Conservation (phyloP, 2,888 invertebrate genomes). For the Melinaea marsaeus region DNA sequence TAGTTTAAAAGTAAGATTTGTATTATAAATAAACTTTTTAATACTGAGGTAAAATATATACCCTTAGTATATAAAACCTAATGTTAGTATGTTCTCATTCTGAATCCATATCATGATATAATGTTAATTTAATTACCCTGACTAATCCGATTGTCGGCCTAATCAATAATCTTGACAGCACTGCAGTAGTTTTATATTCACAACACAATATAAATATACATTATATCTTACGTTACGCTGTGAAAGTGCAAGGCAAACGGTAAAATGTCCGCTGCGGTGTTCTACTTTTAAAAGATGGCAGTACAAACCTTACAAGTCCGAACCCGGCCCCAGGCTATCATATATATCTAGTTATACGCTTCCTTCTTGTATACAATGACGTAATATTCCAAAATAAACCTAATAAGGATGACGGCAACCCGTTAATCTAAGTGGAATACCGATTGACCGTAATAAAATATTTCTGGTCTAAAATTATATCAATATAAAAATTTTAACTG, state of each 20-base stretch:
- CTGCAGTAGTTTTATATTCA: conserved; percentile 40
- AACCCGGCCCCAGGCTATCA: conserved; percentile 32
- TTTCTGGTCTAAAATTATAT: background rate
- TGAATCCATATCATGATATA: background rate
- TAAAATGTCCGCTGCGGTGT: conserved; percentile 30
- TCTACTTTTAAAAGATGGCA: conserved; percentile 43
- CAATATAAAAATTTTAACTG: conserved; percentile 7
- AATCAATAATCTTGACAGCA: conserved; percentile 40
- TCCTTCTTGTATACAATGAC: conserved; percentile 60
- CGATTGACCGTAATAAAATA: background rate
- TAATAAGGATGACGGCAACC: conserved; percentile 58
- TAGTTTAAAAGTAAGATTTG: too few relatives aligned
- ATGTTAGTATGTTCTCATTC: background rate
- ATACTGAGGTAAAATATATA: too few relatives aligned
- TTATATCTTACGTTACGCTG: conserved; percentile 26
- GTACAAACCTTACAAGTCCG: conserved; percentile 42
- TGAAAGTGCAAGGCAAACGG: conserved; percentile 38
- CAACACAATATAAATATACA: conserved; percentile 31
- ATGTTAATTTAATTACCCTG: conserved; percentile 9
- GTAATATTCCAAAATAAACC: conserved; percentile 77
- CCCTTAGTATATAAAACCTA: too few relatives aligned
- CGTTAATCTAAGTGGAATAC: conserved; percentile 6
- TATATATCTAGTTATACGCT: conserved; percentile 30
- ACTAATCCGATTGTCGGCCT: conserved; percentile 9
- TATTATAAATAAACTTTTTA: too few relatives aligned